Evolutionary conservation across 2,797 vertebrate species (phyloP).

Genomic region (Sparidentex hasta): DNA sequence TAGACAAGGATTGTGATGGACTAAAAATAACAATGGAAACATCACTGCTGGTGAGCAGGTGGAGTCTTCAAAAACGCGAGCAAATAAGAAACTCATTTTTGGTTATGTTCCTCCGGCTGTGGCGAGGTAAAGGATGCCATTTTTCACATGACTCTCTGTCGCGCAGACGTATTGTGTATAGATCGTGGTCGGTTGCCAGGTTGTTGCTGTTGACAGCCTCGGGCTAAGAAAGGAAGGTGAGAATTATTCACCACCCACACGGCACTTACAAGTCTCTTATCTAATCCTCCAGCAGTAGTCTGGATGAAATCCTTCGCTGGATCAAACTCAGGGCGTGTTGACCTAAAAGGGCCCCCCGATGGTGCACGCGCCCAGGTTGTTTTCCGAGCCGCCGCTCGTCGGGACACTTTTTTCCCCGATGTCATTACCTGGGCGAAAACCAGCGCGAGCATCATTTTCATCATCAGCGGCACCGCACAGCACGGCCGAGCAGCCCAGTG

Average conservation of each 20-base stretch:
- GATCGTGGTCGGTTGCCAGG: constrained; percentile 48
- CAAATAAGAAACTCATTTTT: constrained; percentile 45
- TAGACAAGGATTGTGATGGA: constrained; percentile 44
- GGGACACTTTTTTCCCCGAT: constrained; percentile 4
- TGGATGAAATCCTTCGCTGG: constrained; percentile 56
- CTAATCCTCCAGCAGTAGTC: constrained; percentile 63
- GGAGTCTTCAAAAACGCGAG: constrained; percentile 28
- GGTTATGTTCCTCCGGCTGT: constrained; percentile 15
- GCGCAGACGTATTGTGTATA: constrained; percentile 45
- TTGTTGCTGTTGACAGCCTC: constrained; percentile 65
- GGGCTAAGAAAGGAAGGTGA: constrained; percentile 71
- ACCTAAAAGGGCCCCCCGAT: constrained; percentile 40
- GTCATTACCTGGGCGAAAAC: constrained; percentile 34
- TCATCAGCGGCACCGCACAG: constrained; percentile 6
- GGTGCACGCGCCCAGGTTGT: constrained; percentile 12
- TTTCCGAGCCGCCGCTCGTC: constrained; percentile 22
- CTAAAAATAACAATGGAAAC: constrained; percentile 66
- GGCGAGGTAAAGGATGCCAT: constrained; percentile 23
- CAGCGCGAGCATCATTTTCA: neutral
- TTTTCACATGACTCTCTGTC: constrained; percentile 12
- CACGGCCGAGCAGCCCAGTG: constrained; percentile 19
- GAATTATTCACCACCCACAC: constrained; percentile 73
- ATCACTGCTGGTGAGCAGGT: constrained; percentile 22
- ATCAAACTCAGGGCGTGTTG: constrained; percentile 51
- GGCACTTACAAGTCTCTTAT: constrained; percentile 69